Conservation (phyloP, 1,140 invertebrate species). For the Cotesia chilonis region DNA sequence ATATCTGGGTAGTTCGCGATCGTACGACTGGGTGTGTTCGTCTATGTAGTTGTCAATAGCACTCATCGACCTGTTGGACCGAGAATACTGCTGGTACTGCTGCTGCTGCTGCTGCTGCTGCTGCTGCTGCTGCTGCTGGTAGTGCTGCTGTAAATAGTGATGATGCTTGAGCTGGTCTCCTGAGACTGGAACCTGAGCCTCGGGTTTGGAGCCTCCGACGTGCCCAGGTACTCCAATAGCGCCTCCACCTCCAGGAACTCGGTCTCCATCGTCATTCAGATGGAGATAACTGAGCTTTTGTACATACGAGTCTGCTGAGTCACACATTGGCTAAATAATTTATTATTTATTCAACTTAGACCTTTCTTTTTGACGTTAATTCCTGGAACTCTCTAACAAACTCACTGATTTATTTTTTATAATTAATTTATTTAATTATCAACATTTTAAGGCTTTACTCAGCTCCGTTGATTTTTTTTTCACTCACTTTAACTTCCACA, state of each 20-base stretch:
- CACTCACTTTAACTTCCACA: not conserved
- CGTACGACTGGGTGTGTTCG: conserved; percentile 69
- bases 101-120: conserved; percentile 27
- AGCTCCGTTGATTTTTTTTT: too few species aligned
- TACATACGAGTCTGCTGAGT: conserved; percentile 60
- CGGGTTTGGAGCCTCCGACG: conserved; percentile 51
- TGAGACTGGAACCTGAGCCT: conserved; percentile 59
- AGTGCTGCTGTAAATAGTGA: conserved; percentile 40
- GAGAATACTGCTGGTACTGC: conserved; percentile 42
- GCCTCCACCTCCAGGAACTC: conserved; percentile 22
- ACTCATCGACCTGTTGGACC: conserved; percentile 55
- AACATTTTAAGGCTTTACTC: too few species aligned
- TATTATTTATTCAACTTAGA: conserved; percentile 26
- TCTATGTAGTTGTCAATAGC: conserved; percentile 69
- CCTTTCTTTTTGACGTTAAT: not conserved
- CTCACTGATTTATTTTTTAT: not conserved
- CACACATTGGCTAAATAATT: conserved; percentile 56
- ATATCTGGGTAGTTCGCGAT: conserved; percentile 71
- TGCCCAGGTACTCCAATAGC: conserved; percentile 16
- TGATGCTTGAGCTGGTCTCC: conserved; percentile 38
- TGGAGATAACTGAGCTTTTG: conserved; percentile 63
- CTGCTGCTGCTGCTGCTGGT: conserved; percentile 42
- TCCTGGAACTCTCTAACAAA: not conserved
- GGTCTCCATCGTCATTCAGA: conserved; percentile 55
- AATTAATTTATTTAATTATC: too few species aligned